Base-by-base conservation (phyloP, 37 sponge, comb jelly and placozoan species). In the Chondrosia reniformis region DNA sequence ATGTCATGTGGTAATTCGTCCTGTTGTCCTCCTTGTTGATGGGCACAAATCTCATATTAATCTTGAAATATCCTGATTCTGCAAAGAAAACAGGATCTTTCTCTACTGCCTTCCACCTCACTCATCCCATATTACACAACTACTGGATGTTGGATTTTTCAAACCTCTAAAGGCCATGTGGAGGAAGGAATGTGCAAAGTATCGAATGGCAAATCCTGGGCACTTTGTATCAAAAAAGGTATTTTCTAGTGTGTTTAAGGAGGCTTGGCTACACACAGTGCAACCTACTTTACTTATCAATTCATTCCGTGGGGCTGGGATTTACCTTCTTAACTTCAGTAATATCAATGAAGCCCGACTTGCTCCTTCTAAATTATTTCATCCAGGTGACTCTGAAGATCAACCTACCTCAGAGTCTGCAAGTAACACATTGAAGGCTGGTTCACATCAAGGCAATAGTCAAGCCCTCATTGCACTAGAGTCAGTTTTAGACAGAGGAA, bases 91-190 rank as follows among this genome's bases (percentile, higher is more conserved):
- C 34, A 17, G 19, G 25, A 69, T 69, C n/a, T 32, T 24, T 22
- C 41, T 69, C 8, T 69, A 69, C n/a, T 69, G 72, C 72, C 44
- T 69, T n/a, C 72, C 72, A 33, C 72, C 72, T 10, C 72, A 69
- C 72, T 69, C 72, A 27, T 69, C 72, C 10, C 72, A 69, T n/a
- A 34, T 69, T 10, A 69, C 72, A 10, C 72, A 69, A 32, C 72
- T 42, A 33, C 41, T 69, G 19, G 72, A 69, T 69, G 72, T 69
- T 69, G 44, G 72, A 8, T 61, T 61, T 28, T 61, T 61, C 63
- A 61, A 61, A 22, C 25, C 25, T 8, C 27, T 61, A 22, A 61
- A 61, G 27, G 63, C 13, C n/a, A 8, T 28, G 9, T 61, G 63
- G 63, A 61, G n/a, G 63, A 61, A 22, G 27, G 17, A 12, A 61